A percentile compares a stretch with the other conserved stretches of the same genome.
Evolutionary conservation across 1,140 invertebrate species (phyloP).

Genomic region (Limonius californicus): DNA sequence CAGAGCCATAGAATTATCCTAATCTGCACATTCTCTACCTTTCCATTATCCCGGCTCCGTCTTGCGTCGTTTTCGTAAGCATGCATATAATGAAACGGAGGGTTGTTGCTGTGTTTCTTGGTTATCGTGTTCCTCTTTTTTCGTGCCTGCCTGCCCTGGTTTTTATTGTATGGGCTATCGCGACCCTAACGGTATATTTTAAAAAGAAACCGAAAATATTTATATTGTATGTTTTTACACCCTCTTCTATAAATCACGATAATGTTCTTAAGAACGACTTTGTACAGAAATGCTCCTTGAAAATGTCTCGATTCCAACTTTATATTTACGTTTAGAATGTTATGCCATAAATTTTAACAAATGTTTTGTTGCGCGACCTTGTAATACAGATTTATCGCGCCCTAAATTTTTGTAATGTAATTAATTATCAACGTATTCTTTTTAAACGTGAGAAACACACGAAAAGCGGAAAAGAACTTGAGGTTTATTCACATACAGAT

Average conservation of each 20-base stretch:
- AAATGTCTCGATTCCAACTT: background rate
- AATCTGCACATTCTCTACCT: background rate
- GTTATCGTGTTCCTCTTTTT: background rate
- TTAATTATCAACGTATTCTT: too few relatives aligned
- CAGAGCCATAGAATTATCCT: background rate
- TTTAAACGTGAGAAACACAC: too few relatives aligned
- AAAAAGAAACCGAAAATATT: background rate
- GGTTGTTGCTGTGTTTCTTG: background rate
- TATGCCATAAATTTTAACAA: too few relatives aligned
- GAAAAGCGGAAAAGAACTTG: too few relatives aligned
- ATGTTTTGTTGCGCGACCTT: too few relatives aligned
- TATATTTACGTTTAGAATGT: background rate
- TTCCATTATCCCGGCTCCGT: background rate
- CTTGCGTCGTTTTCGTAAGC: background rate
- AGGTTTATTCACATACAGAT: too few relatives aligned
- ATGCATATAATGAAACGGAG: background rate
- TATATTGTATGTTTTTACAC: slow-evolving; percentile 1
- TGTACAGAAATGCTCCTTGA: background rate
- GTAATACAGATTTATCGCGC: too few relatives aligned
- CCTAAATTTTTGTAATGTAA: too few relatives aligned
- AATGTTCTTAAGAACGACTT: background rate
- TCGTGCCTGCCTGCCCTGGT: background rate
- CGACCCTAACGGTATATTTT: background rate
- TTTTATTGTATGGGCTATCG: slow-evolving; percentile 1
- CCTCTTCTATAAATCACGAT: background rate